Percentiles rank a stretch among this genome's conserved stretches.
phyloP scores from a whole-genome alignment of 2,888 invertebrate genomes.

The Uloborus plumipes region DNA sequence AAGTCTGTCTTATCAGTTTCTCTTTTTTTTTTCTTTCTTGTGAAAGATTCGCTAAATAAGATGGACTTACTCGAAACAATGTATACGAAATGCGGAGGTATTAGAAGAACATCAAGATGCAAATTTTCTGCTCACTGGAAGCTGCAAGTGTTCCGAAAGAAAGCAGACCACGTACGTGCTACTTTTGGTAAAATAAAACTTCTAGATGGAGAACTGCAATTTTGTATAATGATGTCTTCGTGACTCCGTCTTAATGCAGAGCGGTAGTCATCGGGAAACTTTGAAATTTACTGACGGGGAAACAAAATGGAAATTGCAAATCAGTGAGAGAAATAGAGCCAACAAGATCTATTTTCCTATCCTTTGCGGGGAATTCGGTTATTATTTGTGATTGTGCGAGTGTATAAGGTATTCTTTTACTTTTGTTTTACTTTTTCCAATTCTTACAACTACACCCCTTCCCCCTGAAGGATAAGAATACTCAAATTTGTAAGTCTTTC shows the following conservation, averaged over 20 bases:
- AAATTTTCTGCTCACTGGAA: conserved; percentile 20
- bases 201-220: conserved; percentile 30
- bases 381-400: no score
- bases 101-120: conserved; percentile 45
- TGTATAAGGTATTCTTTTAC: no score
- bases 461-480: no score
- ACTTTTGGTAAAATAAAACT: conserved; percentile 34
- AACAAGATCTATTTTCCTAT: no score
- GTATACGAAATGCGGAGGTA: conserved; percentile 40
- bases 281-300: conserved; percentile 18
- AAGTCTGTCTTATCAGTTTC: conserved; percentile 22
- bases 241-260: conserved; percentile 25
- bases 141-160: no score
- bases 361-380: no score
- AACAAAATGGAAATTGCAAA: conserved; percentile 35
- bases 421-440: no score
- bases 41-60: conserved; percentile 17
- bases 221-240: conserved; percentile 46
- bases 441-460: no score
- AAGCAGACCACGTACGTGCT: no score
- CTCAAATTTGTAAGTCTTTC: no score
- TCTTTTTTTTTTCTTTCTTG: conserved; percentile 1
- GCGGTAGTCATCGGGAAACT: background rate
- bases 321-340: background rate
- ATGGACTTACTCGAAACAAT: conserved; percentile 32